These are phyloP conservation scores for Strigamia maritima DNA, from an alignment of 2,888 invertebrate species.

Conservation along the genomic window DNA sequence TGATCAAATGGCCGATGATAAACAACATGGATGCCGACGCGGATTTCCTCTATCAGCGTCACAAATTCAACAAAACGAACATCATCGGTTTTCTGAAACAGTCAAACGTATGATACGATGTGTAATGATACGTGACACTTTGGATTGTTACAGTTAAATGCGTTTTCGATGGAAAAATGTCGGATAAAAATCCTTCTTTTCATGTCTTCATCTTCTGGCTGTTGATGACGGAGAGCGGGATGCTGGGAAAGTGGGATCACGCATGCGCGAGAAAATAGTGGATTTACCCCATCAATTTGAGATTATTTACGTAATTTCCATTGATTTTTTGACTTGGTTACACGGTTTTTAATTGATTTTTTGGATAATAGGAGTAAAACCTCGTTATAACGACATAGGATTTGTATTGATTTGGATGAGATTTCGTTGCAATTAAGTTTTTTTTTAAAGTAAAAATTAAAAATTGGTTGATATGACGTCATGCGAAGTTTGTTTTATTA, in stretches of 20 bases:
- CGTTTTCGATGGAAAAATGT: not conserved
- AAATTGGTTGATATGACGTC: not conserved
- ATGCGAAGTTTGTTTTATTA: not conserved
- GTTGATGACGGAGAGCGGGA: not conserved
- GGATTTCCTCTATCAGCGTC: not conserved
- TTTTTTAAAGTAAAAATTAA: too few relatives aligned
- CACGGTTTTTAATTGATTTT: not conserved
- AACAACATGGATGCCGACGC: slow-evolving; percentile 17
- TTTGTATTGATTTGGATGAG: not conserved
- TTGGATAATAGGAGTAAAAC: not conserved
- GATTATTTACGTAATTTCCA: not conserved
- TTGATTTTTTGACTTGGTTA: not conserved
- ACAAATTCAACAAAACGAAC: not conserved
- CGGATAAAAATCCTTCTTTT: not conserved
- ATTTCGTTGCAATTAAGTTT: not conserved
- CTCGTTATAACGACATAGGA: not conserved
- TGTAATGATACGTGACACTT: not conserved
- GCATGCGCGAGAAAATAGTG: not conserved
- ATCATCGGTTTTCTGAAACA: not conserved
- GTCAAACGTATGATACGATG: not conserved
- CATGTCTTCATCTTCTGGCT: slow-evolving; percentile 1
- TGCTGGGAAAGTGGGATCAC: not conserved
- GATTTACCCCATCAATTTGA: not conserved
- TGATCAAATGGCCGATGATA: slow-evolving; percentile 24
- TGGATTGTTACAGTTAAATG: not conserved